phyloP scores from a whole-genome alignment of 2,888 invertebrate genomes.

The Pyrgus malvae region DNA sequence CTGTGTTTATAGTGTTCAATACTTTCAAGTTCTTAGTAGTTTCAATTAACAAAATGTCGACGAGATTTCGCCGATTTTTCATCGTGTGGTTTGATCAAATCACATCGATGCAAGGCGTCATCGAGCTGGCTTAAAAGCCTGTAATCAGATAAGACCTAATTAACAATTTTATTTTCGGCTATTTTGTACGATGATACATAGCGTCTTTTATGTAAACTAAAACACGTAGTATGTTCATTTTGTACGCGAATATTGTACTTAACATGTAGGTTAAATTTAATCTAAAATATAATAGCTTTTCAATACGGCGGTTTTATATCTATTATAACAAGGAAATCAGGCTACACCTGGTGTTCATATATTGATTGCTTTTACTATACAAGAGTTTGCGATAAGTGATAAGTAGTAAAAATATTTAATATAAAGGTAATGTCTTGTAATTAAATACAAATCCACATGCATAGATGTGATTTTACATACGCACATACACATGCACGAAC shows the following conservation, averaged over 20 bases:
- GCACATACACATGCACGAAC: no score
- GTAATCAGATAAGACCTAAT: not conserved
- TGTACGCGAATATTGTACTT: slow-evolving; percentile 42
- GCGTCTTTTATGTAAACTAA: slow-evolving; percentile 54
- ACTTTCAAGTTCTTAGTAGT: no score
- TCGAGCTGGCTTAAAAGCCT: not conserved
- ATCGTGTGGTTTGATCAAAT: not conserved
- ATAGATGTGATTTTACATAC: no score
- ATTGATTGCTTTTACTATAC: not conserved
- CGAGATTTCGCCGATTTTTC: not conserved
- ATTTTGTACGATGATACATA: slow-evolving; percentile 56
- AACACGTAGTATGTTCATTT: slow-evolving; percentile 56
- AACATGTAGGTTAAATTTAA: slow-evolving; percentile 32
- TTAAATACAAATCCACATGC: no score
- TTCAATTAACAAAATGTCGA: not conserved
- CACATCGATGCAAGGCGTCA: not conserved
- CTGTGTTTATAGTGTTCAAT: no score
- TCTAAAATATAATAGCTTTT: slow-evolving; percentile 26
- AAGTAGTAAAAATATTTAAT: not conserved
- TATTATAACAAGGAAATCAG: slow-evolving; percentile 19
- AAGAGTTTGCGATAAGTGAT: slow-evolving; percentile 2
- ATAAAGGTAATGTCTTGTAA: no score
- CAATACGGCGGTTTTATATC: slow-evolving; percentile 35
- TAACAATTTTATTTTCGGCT: not conserved
- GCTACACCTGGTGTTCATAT: slow-evolving; percentile 7